Conservation (phyloP, 2,888 invertebrate species). For the Diaperis boleti region DNA sequence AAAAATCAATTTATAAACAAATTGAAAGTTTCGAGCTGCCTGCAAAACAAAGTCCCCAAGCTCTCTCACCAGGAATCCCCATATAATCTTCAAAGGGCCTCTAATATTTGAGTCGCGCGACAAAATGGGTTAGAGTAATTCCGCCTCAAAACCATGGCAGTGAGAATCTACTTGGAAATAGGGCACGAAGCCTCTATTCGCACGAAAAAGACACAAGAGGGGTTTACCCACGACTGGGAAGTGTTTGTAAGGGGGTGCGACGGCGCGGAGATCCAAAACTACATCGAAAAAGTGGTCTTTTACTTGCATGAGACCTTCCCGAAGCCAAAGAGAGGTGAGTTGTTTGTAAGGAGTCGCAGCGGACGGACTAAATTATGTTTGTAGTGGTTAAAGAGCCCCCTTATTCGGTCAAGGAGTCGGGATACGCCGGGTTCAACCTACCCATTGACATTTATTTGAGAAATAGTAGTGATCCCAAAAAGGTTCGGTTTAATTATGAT, state of each 20-base stretch:
- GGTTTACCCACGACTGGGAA: conserved; percentile 98
- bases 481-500: conserved; percentile 87
- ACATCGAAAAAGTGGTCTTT: conserved; percentile 94
- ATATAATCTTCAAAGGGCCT: background rate
- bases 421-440: conserved; percentile 93
- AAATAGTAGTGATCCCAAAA: conserved; percentile 91
- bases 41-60: background rate
- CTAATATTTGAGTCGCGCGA: background rate
- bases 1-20: conserved; percentile 32
- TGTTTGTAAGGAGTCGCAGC: no score
- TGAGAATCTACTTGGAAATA: conserved; percentile 76
- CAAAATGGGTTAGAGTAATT: conserved; percentile 33
- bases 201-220: conserved; percentile 85
- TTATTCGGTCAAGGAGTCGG: conserved; percentile 90
- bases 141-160: conserved; percentile 34
- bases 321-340: conserved; percentile 88
- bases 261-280: conserved; percentile 87
- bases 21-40: background rate
- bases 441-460: conserved; percentile 91
- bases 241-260: conserved; percentile 92
- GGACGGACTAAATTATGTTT: no score
- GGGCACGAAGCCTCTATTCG: conserved; percentile 90
- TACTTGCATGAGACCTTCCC: conserved; percentile 92
- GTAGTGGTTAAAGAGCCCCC: conserved; percentile 92
- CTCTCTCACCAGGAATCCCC: background rate